Percentiles rank a stretch among this genome's conserved stretches.
phyloP scores from a whole-genome alignment of 2,888 invertebrate genomes.

The Volucella zonaria region DNA sequence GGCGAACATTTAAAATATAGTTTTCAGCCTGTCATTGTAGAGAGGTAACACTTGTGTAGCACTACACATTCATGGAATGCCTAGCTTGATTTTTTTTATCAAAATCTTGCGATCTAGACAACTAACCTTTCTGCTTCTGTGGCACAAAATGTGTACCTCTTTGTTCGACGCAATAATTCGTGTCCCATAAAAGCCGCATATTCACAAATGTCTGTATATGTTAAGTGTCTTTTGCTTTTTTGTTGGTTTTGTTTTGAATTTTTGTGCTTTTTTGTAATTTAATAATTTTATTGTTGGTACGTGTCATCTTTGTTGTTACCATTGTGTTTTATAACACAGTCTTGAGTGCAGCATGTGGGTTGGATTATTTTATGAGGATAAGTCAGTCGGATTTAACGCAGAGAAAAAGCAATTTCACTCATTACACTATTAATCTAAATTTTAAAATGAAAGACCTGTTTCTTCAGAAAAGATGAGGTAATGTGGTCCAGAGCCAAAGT shows the following conservation, averaged over 20 bases:
- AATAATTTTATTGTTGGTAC: conserved; percentile 65
- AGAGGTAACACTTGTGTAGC: conserved; percentile 12
- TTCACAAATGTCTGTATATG: neutral
- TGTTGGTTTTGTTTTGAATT: neutral
- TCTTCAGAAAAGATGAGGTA: no score
- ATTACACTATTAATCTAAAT: no score
- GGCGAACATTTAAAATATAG: conserved; percentile 23
- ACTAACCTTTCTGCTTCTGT: conserved; percentile 54
- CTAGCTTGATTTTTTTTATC: conserved; percentile 21
- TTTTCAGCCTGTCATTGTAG: conserved; percentile 6
- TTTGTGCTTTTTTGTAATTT: conserved; percentile 47
- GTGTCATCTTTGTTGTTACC: conserved; percentile 54
- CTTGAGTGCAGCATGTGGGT: neutral
- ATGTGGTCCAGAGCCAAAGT: no score
- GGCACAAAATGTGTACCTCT: conserved; percentile 53
- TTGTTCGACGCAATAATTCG: conserved; percentile 46
- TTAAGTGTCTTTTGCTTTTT: neutral
- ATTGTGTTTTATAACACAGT: conserved; percentile 41
- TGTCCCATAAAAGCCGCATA: conserved; percentile 29
- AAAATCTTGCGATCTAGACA: conserved; percentile 41
- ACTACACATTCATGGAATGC: conserved; percentile 47
- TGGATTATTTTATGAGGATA: no score
- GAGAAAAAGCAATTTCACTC: no score
- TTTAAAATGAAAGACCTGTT: no score
- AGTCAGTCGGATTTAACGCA: no score